Evolutionary conservation across 2,888 invertebrate species (phyloP), one percentile per base, ranked within the genome.

Genomic region (Abrostola tripartita): DNA sequence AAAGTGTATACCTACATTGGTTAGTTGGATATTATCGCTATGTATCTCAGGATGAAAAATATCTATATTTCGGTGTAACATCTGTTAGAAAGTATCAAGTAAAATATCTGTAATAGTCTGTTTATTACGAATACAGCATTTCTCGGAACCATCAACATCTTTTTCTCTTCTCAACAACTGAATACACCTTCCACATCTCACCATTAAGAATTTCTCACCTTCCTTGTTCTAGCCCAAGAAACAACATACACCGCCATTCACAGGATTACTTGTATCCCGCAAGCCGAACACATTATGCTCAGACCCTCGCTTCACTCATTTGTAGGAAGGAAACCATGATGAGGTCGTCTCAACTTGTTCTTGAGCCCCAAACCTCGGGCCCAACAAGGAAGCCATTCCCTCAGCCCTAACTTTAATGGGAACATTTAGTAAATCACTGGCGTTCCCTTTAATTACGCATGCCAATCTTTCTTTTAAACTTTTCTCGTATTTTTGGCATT

Each of bases 381-480:
- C n/a, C 44, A 12, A 47, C 50, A 51, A 53, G 37, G 14, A 50
- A 56, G 44, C 57, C 66, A 47, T 71, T 77, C 68, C 61, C 65
- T 70, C 61, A 67, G 54, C 67, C 67, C 73, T 73, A 67, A 71
- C 76, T 83, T 83, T 88, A 87, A 89, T 88, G 84, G 88, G 81
- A 81, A 86, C 89, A 83, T 90, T 90, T 85, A 80, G 78, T 85
- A 87, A 90, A 90, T 89, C 84, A 82, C 85, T 81, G 76, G 78
- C 85, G 83, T 85, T 88, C 84, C 76, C 84, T 87, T 88, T 90
- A 90, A 90, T 89, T 89, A 85, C 88, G 83, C 82, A 84, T 83
- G 86, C 85, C 82, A 81, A 87, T 85, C 86, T 86, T 86, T 83
- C 81, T 76, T 81, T 73, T 68, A 81, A 78, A 78, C 65, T 78